Percentiles rank a stretch among this genome's conserved stretches.
Evolutionary conservation across 2,797 vertebrate species (phyloP).

Genomic region (Spizella passerina): DNA sequence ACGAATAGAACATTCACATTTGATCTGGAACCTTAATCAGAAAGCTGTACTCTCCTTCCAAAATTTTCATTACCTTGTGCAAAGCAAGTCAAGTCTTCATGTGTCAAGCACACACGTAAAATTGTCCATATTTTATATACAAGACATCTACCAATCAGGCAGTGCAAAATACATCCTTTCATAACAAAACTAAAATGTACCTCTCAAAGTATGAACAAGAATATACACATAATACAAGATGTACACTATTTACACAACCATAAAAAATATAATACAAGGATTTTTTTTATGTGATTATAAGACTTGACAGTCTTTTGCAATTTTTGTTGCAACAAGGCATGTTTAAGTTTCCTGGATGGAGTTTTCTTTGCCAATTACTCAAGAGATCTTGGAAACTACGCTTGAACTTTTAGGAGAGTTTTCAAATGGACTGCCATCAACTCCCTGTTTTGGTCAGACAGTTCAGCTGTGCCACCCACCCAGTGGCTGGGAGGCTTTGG

Average conservation of each 20-base stretch:
- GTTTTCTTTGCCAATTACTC: slow-evolving; percentile 42
- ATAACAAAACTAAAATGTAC: slow-evolving; percentile 97
- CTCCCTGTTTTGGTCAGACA: slow-evolving; percentile 83
- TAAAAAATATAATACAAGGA: slow-evolving; percentile 82
- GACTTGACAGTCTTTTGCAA: slow-evolving; percentile 76
- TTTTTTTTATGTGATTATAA: slow-evolving; percentile 42
- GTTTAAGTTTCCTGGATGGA: slow-evolving; percentile 61
- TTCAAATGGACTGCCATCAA: slow-evolving; percentile 92
- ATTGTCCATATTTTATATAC: slow-evolving; percentile 76
- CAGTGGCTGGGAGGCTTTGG: slow-evolving; percentile 95
- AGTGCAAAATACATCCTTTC: slow-evolving; percentile 86
- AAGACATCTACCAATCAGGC: slow-evolving; percentile 82
- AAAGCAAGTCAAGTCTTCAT: slow-evolving; percentile 80
- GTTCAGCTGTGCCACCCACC: slow-evolving; percentile 81
- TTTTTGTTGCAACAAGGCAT: slow-evolving; percentile 79
- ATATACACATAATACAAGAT: slow-evolving; percentile 95
- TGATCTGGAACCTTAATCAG: slow-evolving; percentile 67
- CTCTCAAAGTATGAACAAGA: slow-evolving; percentile 89
- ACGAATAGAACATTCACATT: slow-evolving; percentile 76
- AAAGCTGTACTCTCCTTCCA: slow-evolving; percentile 70
- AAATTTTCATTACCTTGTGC: slow-evolving; percentile 80
- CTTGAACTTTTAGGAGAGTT: slow-evolving; percentile 91
- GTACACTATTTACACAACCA: slow-evolving; percentile 91
- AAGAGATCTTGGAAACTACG: slow-evolving; percentile 49
- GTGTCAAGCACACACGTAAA: slow-evolving; percentile 74